phyloP scores from a whole-genome alignment of 2,113 vertebrate genomes.

The Neogale vison region DNA sequence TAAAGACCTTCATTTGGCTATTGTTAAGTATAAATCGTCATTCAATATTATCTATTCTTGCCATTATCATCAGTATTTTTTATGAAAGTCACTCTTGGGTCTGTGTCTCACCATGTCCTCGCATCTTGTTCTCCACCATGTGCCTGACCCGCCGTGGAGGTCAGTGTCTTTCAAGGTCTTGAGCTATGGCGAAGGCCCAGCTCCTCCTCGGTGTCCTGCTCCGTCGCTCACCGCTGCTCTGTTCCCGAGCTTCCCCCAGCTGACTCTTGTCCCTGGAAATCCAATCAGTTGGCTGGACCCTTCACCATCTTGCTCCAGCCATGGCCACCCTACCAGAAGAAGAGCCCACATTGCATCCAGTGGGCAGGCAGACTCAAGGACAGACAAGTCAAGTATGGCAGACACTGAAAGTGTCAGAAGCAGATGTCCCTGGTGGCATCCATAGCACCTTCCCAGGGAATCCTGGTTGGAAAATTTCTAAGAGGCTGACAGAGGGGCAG shows the following conservation, averaged over 20 bases:
- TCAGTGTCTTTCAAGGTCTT: neutral
- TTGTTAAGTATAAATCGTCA: neutral
- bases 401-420: fast-evolving
- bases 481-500: too few relatives aligned
- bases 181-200: neutral
- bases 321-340: neutral
- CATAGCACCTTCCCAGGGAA: fast-evolving
- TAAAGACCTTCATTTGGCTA: neutral
- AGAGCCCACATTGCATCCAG: fast-evolving
- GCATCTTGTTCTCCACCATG: fast-evolving
- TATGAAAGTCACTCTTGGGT: too few relatives aligned
- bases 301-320: fast-evolving
- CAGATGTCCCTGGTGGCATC: neutral
- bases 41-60: too few relatives aligned
- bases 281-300: neutral
- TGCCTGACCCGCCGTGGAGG: fast-evolving
- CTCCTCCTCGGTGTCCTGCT: fast-evolving
- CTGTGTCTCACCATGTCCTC: neutral
- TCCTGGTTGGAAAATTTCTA: neutral
- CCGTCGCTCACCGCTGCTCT: neutral
- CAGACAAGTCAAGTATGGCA: neutral
- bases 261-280: neutral
- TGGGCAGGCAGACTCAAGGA: neutral
- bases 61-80: neutral
- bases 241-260: neutral